Percentiles rank a stretch among this genome's conserved stretches.
phyloP scores from a whole-genome alignment of 2,113 vertebrate species.

The Cisticola juncidis region DNA sequence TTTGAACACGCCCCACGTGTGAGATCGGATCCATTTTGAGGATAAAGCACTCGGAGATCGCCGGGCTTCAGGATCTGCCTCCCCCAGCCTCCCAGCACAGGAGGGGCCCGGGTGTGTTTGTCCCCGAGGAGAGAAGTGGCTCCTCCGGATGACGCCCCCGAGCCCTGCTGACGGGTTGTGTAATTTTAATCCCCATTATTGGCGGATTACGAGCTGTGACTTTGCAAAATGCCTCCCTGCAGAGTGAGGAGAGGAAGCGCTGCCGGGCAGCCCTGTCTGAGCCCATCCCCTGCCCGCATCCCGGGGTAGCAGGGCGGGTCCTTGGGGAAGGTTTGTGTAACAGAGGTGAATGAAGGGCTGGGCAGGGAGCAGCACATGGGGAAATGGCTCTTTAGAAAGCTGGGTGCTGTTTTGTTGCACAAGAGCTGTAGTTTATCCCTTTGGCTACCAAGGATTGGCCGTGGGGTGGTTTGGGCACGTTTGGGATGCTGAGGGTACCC shows the following conservation, averaged over 20 bases:
- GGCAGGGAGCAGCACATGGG: neutral
- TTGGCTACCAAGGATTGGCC: neutral
- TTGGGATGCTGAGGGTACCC: neutral
- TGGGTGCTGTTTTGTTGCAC: neutral
- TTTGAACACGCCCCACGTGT: fast-evolving
- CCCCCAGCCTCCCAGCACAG: fast-evolving
- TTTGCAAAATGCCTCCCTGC: conserved; percentile 33
- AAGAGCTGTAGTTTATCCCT: neutral
- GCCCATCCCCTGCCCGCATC: neutral
- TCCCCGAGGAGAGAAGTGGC: neutral
- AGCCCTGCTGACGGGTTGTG: neutral
- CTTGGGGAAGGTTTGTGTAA: neutral
- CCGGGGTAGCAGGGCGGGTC: neutral
- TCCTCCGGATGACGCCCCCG: neutral
- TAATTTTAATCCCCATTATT: conserved; percentile 51
- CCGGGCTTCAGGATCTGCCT: neutral
- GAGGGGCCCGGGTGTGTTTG: neutral
- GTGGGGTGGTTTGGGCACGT: fast-evolving
- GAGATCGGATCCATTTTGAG: neutral
- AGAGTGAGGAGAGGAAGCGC: neutral
- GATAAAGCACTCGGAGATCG: neutral
- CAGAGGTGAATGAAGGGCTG: fast-evolving
- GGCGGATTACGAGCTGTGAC: conserved; percentile 51
- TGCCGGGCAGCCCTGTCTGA: neutral
- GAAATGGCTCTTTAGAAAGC: neutral